These are phyloP conservation scores for Resseliella maxima DNA, from an alignment of 2,888 invertebrate genomes.

Conservation along the genomic window DNA sequence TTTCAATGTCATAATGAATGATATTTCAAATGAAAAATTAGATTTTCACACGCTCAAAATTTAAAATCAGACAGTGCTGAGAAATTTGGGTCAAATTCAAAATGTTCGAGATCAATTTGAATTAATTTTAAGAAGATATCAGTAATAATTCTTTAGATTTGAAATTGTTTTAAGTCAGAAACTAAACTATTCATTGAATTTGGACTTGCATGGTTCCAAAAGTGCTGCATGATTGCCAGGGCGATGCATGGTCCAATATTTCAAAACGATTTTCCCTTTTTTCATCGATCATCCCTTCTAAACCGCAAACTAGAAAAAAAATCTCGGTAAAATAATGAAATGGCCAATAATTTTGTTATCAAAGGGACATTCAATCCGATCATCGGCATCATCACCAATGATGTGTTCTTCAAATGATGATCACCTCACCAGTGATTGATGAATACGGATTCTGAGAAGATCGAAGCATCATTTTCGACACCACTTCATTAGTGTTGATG, in stretches of 20 bases:
- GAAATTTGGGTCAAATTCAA: neutral
- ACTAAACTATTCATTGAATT: too few species aligned
- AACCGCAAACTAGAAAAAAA: too few species aligned
- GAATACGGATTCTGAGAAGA: constrained; percentile 42
- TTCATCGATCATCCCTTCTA: too few species aligned
- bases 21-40: too few species aligned
- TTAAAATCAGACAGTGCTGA: neutral
- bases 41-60: constrained; percentile 6
- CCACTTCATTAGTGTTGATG: constrained; percentile 43
- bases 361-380: neutral
- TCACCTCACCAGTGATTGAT: neutral
- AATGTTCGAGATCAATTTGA: neutral
- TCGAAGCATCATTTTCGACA: neutral
- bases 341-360: neutral
- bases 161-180: too few species aligned
- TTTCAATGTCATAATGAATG: neutral
- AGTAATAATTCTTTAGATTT: too few species aligned
- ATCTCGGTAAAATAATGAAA: too few species aligned
- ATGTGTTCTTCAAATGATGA: neutral
- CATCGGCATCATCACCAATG: neutral
- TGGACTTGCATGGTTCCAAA: too few species aligned
- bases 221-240: too few species aligned
- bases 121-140: neutral
- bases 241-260: too few species aligned
- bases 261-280: too few species aligned